Percentiles rank a stretch among this genome's conserved stretches.
Conservation (phyloP, 2,888 invertebrate genomes). For the Nasonia oneida region DNA sequence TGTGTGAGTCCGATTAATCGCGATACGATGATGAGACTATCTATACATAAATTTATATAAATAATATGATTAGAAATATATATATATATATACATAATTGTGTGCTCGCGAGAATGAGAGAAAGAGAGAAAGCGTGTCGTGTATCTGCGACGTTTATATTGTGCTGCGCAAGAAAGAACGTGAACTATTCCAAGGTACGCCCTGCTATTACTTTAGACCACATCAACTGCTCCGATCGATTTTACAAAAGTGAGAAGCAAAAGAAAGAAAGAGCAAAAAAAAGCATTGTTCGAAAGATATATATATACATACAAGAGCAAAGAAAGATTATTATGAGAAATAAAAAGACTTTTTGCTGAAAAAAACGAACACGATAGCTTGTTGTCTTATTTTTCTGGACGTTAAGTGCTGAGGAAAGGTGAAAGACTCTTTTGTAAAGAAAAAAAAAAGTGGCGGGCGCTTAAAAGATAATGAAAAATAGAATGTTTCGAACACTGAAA, state of each 20-base stretch:
- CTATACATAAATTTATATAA: constrained; percentile 50
- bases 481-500: constrained; percentile 56
- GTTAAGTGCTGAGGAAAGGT: constrained; percentile 80
- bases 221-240: constrained; percentile 56
- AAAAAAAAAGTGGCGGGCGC: constrained; percentile 52
- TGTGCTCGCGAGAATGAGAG: constrained; percentile 65
- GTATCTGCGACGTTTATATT: constrained; percentile 78
- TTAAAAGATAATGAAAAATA: constrained; percentile 45
- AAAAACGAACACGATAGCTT: constrained; percentile 73
- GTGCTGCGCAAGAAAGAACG: constrained; percentile 80
- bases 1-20: background rate
- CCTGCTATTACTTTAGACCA: constrained; percentile 70
- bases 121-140: constrained; percentile 71
- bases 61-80: constrained; percentile 36
- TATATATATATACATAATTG: constrained; percentile 36
- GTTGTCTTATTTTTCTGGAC: constrained; percentile 77
- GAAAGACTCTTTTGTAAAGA: constrained; percentile 71
- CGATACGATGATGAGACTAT: constrained; percentile 4
- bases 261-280: constrained; percentile 68
- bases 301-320: constrained; percentile 53
- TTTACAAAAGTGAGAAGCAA: constrained; percentile 30
- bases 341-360: constrained; percentile 75
- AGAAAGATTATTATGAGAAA: constrained; percentile 67
- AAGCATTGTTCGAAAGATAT: constrained; percentile 65
- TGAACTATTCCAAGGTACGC: constrained; percentile 80